A percentile compares a stretch with the other conserved stretches of the same genome.
Evolutionary conservation across 2,888 invertebrate genomes (phyloP).

Genomic region (Agonopterix subpropinquella): DNA sequence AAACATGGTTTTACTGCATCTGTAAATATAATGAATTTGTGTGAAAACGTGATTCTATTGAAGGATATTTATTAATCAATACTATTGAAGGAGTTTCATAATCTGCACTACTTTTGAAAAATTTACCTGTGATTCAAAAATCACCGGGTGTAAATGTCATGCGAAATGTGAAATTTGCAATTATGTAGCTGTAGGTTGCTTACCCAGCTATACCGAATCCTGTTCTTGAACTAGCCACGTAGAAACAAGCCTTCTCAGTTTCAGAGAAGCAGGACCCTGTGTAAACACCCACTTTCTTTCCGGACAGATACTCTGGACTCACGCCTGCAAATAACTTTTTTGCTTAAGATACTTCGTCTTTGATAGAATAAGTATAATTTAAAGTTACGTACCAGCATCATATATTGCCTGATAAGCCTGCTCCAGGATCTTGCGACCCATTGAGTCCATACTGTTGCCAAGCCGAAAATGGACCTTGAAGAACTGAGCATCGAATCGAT

Average conservation of each 20-base stretch:
- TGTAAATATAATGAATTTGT: conserved; percentile 11
- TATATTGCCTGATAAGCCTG: conserved; percentile 82
- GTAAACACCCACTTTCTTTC: conserved; percentile 69
- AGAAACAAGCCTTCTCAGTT: conserved; percentile 71
- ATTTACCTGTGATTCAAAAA: conserved; percentile 6
- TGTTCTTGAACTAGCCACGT: conserved; percentile 21
- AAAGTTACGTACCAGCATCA: conserved; percentile 72
- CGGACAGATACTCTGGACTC: conserved; percentile 73
- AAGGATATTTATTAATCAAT: background rate
- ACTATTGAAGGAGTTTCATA: too few relatives aligned
- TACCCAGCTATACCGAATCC: conserved; percentile 46
- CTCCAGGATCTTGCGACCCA: conserved; percentile 82
- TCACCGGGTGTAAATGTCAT: background rate
- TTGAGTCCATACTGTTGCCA: conserved; percentile 55
- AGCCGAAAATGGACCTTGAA: conserved; percentile 81
- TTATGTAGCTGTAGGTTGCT: conserved; percentile 11
- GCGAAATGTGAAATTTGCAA: background rate
- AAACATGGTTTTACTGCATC: conserved; percentile 51
- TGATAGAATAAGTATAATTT: background rate
- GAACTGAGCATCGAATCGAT: conserved; percentile 81
- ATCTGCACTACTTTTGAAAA: background rate
- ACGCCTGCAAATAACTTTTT: conserved; percentile 43
- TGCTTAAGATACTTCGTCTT: background rate
- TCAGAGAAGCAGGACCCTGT: conserved; percentile 74
- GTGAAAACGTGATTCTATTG: too few relatives aligned